Percentiles rank a stretch among this genome's conserved stretches.
These are phyloP conservation scores for Vulpes ferrilata DNA, from an alignment of 2,113 vertebrate genomes.

Conservation along the genomic window DNA sequence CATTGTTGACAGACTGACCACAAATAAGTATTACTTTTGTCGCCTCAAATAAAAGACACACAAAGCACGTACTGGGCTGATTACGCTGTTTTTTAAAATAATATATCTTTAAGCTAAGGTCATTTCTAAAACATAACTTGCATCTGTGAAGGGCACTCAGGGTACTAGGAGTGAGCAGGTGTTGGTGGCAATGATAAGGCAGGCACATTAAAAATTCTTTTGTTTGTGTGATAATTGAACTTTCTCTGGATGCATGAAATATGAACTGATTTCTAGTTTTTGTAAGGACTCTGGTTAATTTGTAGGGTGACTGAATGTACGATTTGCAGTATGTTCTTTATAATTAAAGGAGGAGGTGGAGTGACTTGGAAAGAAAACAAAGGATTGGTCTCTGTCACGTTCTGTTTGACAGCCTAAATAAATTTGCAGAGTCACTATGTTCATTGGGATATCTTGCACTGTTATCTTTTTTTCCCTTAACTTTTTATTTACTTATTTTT, in stretches of 20 bases:
- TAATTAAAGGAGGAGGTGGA: background rate
- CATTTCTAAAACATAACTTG: constrained; percentile 45
- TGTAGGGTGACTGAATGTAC: constrained; percentile 58
- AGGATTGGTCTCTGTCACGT: background rate
- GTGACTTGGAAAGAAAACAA: constrained; percentile 35
- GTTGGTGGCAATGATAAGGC: background rate
- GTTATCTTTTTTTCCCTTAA: background rate
- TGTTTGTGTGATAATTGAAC: constrained; percentile 73
- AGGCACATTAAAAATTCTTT: constrained; percentile 68
- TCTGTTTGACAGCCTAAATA: constrained; percentile 14
- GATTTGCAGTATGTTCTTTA: constrained; percentile 12
- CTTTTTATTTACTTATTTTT: background rate
- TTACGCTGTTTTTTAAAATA: constrained; percentile 41
- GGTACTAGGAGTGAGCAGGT: constrained; percentile 54
- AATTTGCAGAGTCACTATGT: background rate
- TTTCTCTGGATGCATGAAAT: constrained; percentile 67
- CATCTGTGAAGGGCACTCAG: background rate
- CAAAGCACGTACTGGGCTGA: background rate
- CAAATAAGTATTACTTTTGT: constrained; percentile 72
- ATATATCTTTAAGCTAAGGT: constrained; percentile 47
- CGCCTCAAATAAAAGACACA: constrained; percentile 37
- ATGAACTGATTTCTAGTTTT: constrained; percentile 68
- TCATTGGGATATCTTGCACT: background rate
- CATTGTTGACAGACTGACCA: constrained; percentile 30
- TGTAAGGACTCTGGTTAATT: constrained; percentile 31